Base-by-base conservation (phyloP, 2,797 vertebrate species). In the Hirundo rustica region DNA sequence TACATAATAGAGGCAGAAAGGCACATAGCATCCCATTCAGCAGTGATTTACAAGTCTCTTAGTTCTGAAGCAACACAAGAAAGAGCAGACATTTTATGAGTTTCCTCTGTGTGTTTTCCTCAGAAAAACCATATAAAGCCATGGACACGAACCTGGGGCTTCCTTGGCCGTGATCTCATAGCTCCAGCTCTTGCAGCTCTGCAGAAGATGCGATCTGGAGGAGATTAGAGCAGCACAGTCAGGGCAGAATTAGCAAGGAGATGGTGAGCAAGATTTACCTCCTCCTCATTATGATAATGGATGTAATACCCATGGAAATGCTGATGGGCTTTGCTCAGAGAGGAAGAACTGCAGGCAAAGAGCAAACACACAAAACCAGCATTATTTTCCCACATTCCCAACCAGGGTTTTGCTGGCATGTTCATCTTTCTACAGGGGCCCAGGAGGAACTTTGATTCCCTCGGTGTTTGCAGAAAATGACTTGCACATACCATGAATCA, bases 41-140 rank as follows among this genome's bases (percentile, higher is more conserved):
- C 51, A 12, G 17, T 97, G 97, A 97, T 97, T 98, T 97, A 98
- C 94, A 93, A 96, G 95, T 84, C 88, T 91, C 67, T 93, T 80
- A 82, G 83, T 96, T 97, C 82, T 36, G 83, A 94, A 93, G 89
- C 95, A 91, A 71, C 82, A 48, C 34, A 75, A 88, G 76, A 80
- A 79, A 50, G 74, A 97, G 38, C 92, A 85, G 92, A 61, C 70
- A 62, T 85, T 96, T 92, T 51, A 74, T 72, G 93, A 82, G 85
- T 92, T 96, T 96, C 89, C 86, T 83, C 61, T 57, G n/a, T 76
- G 47, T 95, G 65, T 91, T 85, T 95, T 88, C 91, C 87, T 85
- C 65, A 87, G 90, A 74, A 64, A 78, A 85, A 47, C 3, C 3
- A 25, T 48, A 26, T 13, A 64, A 88, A 92, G 65, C 61, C 45